Evolutionary conservation across 1,140 invertebrate genomes (phyloP).

Genomic region (Bombus balteatus): DNA sequence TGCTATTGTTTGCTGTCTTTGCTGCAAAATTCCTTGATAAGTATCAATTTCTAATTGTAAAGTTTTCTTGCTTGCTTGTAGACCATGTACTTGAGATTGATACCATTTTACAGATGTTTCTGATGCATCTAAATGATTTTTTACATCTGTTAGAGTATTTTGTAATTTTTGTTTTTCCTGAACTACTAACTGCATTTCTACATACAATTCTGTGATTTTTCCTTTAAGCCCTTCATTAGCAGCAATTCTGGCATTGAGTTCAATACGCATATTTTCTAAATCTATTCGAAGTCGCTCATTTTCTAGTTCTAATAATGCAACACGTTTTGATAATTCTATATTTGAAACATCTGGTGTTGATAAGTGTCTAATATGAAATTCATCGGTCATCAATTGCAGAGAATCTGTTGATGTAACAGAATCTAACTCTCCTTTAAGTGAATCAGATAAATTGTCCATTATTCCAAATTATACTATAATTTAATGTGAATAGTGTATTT

Average conservation of each 20-base stretch:
- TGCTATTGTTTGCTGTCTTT: slow-evolving; percentile 65
- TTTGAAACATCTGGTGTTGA: slow-evolving; percentile 68
- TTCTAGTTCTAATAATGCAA: slow-evolving; percentile 69
- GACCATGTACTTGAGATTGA: slow-evolving; percentile 68
- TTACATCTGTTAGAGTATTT: slow-evolving; percentile 64
- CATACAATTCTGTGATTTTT: slow-evolving; percentile 71
- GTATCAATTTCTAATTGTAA: slow-evolving; percentile 71
- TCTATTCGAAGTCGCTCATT: slow-evolving; percentile 71
- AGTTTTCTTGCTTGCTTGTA: slow-evolving; percentile 68
- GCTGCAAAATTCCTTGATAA: slow-evolving; percentile 68
- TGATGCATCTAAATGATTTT: slow-evolving; percentile 53
- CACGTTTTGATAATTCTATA: slow-evolving; percentile 64
- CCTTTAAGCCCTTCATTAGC: slow-evolving; percentile 73
- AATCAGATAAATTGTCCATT: slow-evolving; percentile 73
- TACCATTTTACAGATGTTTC: slow-evolving; percentile 74
- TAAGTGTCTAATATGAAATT: slow-evolving; percentile 65
- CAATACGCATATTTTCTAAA: slow-evolving; percentile 68
- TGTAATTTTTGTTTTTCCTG: slow-evolving; percentile 71
- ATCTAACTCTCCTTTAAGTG: slow-evolving; percentile 67
- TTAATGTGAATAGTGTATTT: neutral
- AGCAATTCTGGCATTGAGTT: slow-evolving; percentile 71
- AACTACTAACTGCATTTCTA: slow-evolving; percentile 66
- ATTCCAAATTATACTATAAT: slow-evolving; percentile 12
- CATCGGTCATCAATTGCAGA: slow-evolving; percentile 66
- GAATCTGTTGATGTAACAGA: slow-evolving; percentile 71